These are phyloP conservation scores for Pungitius pungitius DNA, from an alignment of 2,113 vertebrate species.

Conservation along the genomic window DNA sequence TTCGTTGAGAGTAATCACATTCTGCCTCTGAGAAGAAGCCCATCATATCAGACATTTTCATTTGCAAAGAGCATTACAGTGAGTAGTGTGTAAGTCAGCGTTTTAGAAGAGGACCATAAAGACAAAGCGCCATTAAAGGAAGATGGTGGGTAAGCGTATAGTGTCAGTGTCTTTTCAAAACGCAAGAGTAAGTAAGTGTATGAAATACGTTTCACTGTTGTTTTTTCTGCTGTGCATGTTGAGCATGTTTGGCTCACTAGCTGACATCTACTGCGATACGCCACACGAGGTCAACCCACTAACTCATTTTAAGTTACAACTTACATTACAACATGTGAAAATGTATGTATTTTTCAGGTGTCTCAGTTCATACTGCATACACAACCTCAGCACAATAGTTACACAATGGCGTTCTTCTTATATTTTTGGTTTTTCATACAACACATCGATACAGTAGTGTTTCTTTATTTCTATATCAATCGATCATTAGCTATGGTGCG, in stretches of 20 bases:
- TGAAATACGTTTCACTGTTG: background rate
- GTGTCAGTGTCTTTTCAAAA: background rate
- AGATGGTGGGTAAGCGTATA: background rate
- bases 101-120: background rate
- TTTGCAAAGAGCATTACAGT: background rate
- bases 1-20: constrained; percentile 18
- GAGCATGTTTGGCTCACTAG: background rate
- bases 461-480: background rate
- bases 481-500: no score
- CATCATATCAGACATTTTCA: background rate
- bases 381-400: background rate
- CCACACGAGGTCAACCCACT: no score
- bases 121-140: background rate
- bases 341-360: background rate
- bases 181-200: background rate
- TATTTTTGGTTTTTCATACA: background rate
- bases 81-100: background rate
- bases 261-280: background rate
- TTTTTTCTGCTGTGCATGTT: background rate
- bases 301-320: background rate
- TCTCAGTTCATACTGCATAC: background rate
- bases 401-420: background rate
- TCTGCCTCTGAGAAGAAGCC: background rate
- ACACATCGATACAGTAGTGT: background rate
- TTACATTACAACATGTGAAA: background rate